phyloP scores from a whole-genome alignment of 2,797 vertebrate species.

The Lerista edwardsae region DNA sequence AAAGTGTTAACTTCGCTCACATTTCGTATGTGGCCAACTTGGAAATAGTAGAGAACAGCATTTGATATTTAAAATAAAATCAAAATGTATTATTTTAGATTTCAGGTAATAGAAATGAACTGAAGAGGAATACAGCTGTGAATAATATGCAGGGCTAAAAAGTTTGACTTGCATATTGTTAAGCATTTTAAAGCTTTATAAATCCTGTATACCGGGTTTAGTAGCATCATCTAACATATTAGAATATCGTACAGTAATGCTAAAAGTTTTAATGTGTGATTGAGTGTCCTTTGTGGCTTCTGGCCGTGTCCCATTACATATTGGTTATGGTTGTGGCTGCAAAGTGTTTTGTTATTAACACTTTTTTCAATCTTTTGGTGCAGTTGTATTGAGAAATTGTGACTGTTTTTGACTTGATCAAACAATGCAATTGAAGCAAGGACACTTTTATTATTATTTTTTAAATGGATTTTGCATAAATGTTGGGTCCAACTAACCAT shows the following conservation, averaged over 20 bases:
- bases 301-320: not conserved
- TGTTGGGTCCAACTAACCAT: slow-evolving; percentile 67
- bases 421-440: slow-evolving; percentile 35
- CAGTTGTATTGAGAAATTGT: slow-evolving; percentile 39
- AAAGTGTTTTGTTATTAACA: slow-evolving; percentile 19
- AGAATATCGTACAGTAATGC: not conserved
- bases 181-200: slow-evolving; percentile 56
- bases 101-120: not conserved
- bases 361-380: slow-evolving; percentile 16
- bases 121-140: not conserved
- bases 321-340: slow-evolving; percentile 5
- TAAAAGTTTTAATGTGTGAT: slow-evolving; percentile 23
- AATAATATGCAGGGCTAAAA: slow-evolving; percentile 4
- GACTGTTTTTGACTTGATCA: slow-evolving; percentile 18
- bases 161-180: slow-evolving; percentile 21
- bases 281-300: slow-evolving; percentile 22
- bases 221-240: slow-evolving; percentile 10
- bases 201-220: slow-evolving; percentile 25
- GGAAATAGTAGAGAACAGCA: not conserved
- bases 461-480: slow-evolving; percentile 53
- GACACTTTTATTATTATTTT: slow-evolving; percentile 35
- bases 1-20: not conserved
- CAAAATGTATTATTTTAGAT: not conserved
- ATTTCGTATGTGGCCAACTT: slow-evolving; percentile 1
- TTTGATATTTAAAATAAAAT: slow-evolving; percentile 9